A percentile compares a stretch with the other conserved stretches of the same genome.
Conservation (phyloP, 2,888 invertebrate species). For the Pimpla rufipes region DNA sequence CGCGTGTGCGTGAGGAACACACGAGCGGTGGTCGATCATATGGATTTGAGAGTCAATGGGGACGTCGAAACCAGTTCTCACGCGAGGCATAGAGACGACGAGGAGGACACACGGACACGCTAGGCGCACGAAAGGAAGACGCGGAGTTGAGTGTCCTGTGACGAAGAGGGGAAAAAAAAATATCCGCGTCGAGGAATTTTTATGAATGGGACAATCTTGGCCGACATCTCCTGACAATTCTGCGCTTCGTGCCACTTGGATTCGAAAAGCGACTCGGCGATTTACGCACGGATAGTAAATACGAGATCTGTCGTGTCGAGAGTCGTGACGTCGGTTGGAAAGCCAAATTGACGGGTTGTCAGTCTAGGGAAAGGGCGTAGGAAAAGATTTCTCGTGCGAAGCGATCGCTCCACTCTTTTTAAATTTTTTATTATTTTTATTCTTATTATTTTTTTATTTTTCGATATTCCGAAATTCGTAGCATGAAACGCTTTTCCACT, state of each 20-base stretch:
- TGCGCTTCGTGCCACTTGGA: slow-evolving; percentile 26
- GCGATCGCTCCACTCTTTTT: background rate
- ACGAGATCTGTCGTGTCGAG: background rate
- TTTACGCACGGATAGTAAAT: background rate
- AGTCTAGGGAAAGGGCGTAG: background rate
- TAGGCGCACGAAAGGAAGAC: background rate
- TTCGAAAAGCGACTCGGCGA: background rate
- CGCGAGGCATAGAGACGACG: slow-evolving; percentile 6
- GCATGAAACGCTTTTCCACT: background rate
- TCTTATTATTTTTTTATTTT: background rate
- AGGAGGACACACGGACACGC: slow-evolving; percentile 37
- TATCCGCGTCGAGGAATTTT: slow-evolving; percentile 41
- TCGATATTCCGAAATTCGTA: background rate
- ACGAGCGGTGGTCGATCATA: slow-evolving; percentile 26
- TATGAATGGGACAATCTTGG: slow-evolving; percentile 57
- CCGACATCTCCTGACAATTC: slow-evolving; percentile 4
- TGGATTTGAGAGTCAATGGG: slow-evolving; percentile 51
- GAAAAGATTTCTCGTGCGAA: background rate
- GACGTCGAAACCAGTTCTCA: slow-evolving; percentile 74
- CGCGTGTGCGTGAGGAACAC: background rate
- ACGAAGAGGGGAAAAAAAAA: background rate
- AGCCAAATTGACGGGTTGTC: background rate
- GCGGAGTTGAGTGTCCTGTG: background rate
- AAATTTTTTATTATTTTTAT: no score
- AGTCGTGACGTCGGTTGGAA: slow-evolving; percentile 17